These are phyloP conservation scores for Psilopogon haemacephalus DNA, from an alignment of 2,113 vertebrate genomes.

Conservation along the genomic window DNA sequence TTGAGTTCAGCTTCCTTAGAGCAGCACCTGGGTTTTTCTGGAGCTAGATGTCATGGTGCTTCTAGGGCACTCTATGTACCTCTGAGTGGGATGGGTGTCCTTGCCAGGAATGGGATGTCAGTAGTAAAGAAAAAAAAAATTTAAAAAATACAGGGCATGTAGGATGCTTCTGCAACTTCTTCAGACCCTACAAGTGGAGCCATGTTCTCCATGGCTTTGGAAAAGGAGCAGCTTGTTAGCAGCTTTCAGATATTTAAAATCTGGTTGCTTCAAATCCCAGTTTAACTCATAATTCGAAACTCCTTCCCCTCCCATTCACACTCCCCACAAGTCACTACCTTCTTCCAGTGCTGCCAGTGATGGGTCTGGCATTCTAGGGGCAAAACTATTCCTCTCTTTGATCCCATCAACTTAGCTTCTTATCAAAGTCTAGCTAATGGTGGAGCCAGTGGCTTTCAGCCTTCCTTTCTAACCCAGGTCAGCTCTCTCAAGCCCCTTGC, in stretches of 20 bases:
- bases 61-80: accelerated
- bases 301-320: background rate
- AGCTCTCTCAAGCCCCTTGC: background rate
- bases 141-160: accelerated
- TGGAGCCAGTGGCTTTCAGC: background rate
- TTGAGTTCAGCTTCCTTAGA: background rate
- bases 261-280: background rate
- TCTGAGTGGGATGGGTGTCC: background rate
- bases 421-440: background rate
- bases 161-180: background rate
- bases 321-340: background rate
- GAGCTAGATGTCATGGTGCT: background rate
- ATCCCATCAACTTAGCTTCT: background rate
- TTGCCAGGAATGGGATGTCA: background rate
- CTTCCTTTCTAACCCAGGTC: background rate
- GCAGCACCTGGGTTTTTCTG: background rate
- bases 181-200: background rate
- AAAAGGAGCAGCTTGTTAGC: background rate
- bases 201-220: background rate
- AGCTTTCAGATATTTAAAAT: background rate
- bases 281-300: background rate
- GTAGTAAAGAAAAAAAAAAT: background rate
- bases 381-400: background rate
- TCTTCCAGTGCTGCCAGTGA: background rate
- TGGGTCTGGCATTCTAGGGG: background rate